Conservation (phyloP, 2,888 invertebrate species). For the Unio pictorum region DNA sequence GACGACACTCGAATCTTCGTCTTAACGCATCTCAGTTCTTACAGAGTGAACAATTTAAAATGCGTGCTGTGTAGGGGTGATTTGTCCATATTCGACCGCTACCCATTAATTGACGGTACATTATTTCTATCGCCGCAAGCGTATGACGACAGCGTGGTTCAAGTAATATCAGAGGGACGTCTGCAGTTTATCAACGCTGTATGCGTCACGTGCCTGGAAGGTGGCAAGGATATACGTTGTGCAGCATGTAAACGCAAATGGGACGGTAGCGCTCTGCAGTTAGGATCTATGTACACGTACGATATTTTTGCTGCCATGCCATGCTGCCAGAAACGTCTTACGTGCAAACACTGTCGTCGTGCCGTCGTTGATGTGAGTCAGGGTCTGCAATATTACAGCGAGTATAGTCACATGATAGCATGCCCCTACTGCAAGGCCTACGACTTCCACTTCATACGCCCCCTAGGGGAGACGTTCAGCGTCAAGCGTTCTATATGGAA, state of each 20-base stretch:
- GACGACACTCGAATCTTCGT: slow-evolving; percentile 98
- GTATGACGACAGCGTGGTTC: slow-evolving; percentile 78
- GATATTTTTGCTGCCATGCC: slow-evolving; percentile 98
- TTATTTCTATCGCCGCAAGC: slow-evolving; percentile 97
- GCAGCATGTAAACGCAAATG: slow-evolving; percentile 65
- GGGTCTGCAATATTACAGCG: slow-evolving; percentile 91
- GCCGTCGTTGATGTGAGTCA: slow-evolving; percentile 88
- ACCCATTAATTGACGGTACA: slow-evolving; percentile 97
- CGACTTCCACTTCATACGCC: slow-evolving; percentile 96
- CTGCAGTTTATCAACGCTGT: slow-evolving; percentile 93
- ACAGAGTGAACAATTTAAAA: slow-evolving; percentile 87
- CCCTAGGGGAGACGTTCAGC: slow-evolving; percentile 74
- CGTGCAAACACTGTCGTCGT: slow-evolving; percentile 95
- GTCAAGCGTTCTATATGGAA: slow-evolving; percentile 60
- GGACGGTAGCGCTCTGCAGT: slow-evolving; percentile 89
- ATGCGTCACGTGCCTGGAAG: slow-evolving; percentile 91
- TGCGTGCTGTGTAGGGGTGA: slow-evolving; percentile 88
- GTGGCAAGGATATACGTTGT: slow-evolving; percentile 75
- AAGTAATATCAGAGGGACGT: slow-evolving; percentile 80
- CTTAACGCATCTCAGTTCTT: slow-evolving; percentile 91
- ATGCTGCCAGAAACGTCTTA: slow-evolving; percentile 92
- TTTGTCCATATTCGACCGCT: slow-evolving; percentile 94
- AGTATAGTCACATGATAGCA: slow-evolving; percentile 86
- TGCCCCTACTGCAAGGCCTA: slow-evolving; percentile 92
- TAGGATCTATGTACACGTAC: slow-evolving; percentile 98